Percentiles rank a stretch among this genome's conserved stretches.
phyloP scores from a whole-genome alignment of 2,888 invertebrate species.

The Lithosia quadra region DNA sequence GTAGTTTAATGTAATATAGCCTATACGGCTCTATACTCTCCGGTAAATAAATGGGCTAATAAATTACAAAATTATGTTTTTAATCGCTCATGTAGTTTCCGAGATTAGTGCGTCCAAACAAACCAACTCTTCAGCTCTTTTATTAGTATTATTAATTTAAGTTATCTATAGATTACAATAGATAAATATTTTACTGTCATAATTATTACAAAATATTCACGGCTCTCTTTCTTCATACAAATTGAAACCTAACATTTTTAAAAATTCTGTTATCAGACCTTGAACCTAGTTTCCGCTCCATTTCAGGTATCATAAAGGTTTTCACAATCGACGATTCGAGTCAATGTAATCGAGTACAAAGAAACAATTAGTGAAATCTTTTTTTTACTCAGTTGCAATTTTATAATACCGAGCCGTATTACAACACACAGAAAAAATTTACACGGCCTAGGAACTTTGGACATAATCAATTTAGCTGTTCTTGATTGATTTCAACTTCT shows the following conservation, averaged over 20 bases:
- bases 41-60: too few relatives aligned
- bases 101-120: too few relatives aligned
- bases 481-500: too few relatives aligned
- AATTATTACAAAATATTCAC: conserved; percentile 54
- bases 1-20: too few relatives aligned
- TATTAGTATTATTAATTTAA: too few relatives aligned
- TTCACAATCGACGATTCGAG: conserved; percentile 11
- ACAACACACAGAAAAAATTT: background rate
- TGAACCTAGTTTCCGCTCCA: conserved; percentile 70
- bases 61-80: too few relatives aligned
- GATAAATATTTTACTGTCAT: background rate
- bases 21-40: too few relatives aligned
- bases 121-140: too few relatives aligned
- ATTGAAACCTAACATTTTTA: conserved; percentile 36
- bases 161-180: conserved; percentile 40
- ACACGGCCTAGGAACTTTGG: background rate
- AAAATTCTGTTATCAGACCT: conserved; percentile 57
- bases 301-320: conserved; percentile 64
- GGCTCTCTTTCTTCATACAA: conserved; percentile 49
- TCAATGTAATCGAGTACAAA: conserved; percentile 28
- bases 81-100: too few relatives aligned
- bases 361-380: conserved; percentile 58
- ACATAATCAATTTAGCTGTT: conserved; percentile 1
- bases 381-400: conserved; percentile 35
- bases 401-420: conserved; percentile 11